These are phyloP conservation scores for Pteronura brasiliensis DNA, from an alignment of 2,113 vertebrate genomes.

Conservation along the genomic window DNA sequence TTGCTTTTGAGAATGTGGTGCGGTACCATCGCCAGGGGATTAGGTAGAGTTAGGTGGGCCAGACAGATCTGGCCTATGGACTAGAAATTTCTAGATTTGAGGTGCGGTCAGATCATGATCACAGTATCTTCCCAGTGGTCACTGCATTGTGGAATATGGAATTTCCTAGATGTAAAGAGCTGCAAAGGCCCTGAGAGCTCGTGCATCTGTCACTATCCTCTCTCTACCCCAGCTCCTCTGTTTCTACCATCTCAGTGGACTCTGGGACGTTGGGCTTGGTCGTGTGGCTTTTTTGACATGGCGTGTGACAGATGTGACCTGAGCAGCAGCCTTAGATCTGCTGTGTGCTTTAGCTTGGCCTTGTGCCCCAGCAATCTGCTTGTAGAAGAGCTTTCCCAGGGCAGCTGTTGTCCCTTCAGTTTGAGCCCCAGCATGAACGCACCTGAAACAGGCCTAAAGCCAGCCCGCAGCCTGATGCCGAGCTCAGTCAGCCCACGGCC, in stretches of 20 bases:
- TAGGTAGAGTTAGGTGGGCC: background rate
- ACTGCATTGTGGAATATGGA: background rate
- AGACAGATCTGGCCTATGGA: background rate
- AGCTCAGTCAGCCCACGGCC: background rate
- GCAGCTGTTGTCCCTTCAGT: background rate
- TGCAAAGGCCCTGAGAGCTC: background rate
- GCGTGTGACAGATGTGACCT: rapidly evolving
- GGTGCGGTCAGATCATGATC: background rate
- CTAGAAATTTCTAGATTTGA: background rate
- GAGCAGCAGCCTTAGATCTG: background rate
- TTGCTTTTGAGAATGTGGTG: background rate
- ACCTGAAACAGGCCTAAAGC: background rate
- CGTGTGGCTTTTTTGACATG: background rate
- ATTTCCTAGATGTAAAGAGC: background rate
- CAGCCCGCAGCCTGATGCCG: background rate
- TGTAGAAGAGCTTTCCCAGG: background rate
- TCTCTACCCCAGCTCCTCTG: rapidly evolving
- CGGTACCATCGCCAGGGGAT: rapidly evolving
- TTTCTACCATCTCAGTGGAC: background rate
- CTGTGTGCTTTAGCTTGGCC: background rate
- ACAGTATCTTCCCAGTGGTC: background rate
- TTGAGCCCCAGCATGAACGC: background rate
- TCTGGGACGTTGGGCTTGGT: background rate
- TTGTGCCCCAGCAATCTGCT: background rate
- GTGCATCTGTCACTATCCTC: rapidly evolving